Evolutionary conservation across 2,113 vertebrate species (phyloP), one percentile per base, ranked within the genome.

Genomic region (Polypterus senegalus): DNA sequence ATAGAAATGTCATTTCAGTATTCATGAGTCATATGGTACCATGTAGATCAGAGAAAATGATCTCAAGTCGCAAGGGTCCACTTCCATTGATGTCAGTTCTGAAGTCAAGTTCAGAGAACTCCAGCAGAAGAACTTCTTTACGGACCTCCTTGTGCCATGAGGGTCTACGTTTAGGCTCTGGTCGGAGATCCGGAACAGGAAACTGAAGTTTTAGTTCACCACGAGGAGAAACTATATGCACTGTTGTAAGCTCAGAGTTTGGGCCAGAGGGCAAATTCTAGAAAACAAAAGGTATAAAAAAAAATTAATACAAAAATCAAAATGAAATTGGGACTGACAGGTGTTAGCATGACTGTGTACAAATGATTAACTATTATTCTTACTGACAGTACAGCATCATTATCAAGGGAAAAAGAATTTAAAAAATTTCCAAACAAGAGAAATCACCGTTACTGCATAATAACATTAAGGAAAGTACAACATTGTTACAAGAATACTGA

Each of bases 131-230:
- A 46, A 71, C 79, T 76, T 94, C 92, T 2, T 69, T 58, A 53
- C 91, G 84, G 63, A 92, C 83, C 0, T 81, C 79, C 65, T 66
- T 85, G 63, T 89, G 81, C 0, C 68, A 78, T 5, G 79, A 76
- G 4, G 86, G 82, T 3, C 87, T 79, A 7, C 89, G 83, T 67
- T 84, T 74, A 0, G 81, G 74, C 4, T 60, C 70, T 6, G 86
- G 82, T 6, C 87, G 79, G 48, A 95, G 78, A 75, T 95, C 92
- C 0, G 92, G 89, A 7, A 95, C 72, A 54, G 92, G 92, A 73
- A 95, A 94, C 60, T 77, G 86, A 54, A 95, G 77, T 54, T 72
- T 79, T 49, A 95, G 74, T 0, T 87, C 65, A 9, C 86, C 84
- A 60, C 79, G 82, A 1, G 91, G 89, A 3, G 92, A 88, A 0